These are phyloP conservation scores for Epinephelus moara DNA, from an alignment of 2,113 vertebrate genomes.

Conservation along the genomic window DNA sequence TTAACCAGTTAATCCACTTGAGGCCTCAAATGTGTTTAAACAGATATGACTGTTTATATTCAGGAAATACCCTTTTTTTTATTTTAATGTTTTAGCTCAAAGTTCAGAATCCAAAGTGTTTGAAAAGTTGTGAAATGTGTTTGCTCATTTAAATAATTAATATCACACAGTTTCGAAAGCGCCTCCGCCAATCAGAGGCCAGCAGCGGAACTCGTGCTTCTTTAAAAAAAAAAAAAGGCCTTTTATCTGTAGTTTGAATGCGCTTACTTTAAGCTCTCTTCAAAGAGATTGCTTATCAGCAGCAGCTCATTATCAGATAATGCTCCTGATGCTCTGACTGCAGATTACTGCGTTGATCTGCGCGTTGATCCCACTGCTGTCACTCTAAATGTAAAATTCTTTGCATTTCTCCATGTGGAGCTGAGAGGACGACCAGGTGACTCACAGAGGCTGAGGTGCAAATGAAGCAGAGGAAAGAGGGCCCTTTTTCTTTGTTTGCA, in stretches of 20 bases:
- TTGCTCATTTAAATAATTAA: slow-evolving; percentile 49
- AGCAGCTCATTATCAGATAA: not conserved
- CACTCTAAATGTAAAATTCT: not conserved
- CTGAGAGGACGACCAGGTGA: not conserved
- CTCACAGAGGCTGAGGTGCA: not conserved
- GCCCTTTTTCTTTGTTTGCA: not conserved
- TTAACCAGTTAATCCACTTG: slow-evolving; percentile 9
- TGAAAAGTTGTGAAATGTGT: not conserved
- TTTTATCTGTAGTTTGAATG: slow-evolving; percentile 29
- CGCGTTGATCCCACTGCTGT: not conserved
- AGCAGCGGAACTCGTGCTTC: slow-evolving; percentile 1
- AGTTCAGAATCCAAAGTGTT: not conserved
- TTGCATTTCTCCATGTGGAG: not conserved
- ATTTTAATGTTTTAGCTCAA: not conserved
- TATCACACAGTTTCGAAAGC: slow-evolving; percentile 30
- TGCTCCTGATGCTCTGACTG: slow-evolving; percentile 5
- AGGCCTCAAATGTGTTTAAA: not conserved
- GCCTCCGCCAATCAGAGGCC: slow-evolving; percentile 21
- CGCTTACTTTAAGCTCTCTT: slow-evolving; percentile 38
- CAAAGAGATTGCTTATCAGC: slow-evolving; percentile 54
- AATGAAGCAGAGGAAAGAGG: not conserved
- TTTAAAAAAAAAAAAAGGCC: not conserved
- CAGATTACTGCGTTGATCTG: slow-evolving; percentile 5
- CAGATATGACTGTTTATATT: not conserved
- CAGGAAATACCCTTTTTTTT: not conserved